These are phyloP conservation scores for Leptoclinus maculatus DNA, from an alignment of 2,797 vertebrate species.

Conservation along the genomic window DNA sequence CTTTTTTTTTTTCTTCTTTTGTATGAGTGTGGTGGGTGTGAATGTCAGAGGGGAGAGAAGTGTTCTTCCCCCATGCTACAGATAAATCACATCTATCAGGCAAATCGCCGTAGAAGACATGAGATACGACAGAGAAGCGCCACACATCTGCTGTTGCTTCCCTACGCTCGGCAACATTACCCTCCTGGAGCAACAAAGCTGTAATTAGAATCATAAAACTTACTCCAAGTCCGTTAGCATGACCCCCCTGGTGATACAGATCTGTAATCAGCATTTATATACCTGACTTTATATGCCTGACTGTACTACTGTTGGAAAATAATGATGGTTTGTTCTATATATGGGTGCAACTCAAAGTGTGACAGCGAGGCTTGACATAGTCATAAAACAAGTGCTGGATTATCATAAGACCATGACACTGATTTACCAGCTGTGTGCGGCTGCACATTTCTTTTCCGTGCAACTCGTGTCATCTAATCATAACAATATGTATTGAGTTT, in stretches of 20 bases:
- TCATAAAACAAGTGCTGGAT: conserved; percentile 42
- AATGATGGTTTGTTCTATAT: conserved; percentile 48
- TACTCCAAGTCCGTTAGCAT: conserved; percentile 63
- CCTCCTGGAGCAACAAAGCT: conserved; percentile 64
- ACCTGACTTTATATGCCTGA: conserved; percentile 39
- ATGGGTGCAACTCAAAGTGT: conserved; percentile 24
- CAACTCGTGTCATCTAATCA: conserved; percentile 1
- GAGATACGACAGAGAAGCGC: conserved; percentile 71
- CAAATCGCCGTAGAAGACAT: conserved; percentile 71
- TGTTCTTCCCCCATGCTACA: conserved; percentile 56
- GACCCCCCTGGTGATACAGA: conserved; percentile 53
- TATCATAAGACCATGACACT: conserved; percentile 20
- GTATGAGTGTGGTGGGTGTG: conserved; percentile 60
- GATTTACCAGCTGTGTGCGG: conserved; percentile 7
- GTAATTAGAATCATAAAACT: conserved; percentile 76
- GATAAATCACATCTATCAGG: conserved; percentile 80
- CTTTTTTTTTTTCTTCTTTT: conserved; percentile 46
- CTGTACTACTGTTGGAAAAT: conserved; percentile 38
- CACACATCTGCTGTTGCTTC: conserved; percentile 80
- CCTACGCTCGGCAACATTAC: conserved; percentile 68
- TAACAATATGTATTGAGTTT: neutral
- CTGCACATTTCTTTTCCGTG: conserved; percentile 2
- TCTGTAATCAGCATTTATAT: conserved; percentile 66
- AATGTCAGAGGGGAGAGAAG: conserved; percentile 72
- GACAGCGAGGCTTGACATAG: conserved; percentile 29